phyloP scores from a whole-genome alignment of 2,888 invertebrate genomes.

The Caenorhabditis wallacei region DNA sequence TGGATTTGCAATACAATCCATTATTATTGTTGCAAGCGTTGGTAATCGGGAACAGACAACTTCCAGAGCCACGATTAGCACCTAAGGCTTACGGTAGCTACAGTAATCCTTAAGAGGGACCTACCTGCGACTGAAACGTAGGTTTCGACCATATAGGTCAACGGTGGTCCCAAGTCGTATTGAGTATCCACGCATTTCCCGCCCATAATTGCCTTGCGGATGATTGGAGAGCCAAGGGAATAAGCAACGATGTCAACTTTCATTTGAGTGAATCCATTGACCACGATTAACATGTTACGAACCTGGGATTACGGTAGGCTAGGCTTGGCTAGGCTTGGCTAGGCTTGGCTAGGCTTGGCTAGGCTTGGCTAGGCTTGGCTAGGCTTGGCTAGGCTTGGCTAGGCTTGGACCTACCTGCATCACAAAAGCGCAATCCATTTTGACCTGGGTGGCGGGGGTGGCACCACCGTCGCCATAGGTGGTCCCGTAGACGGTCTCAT shows the following conservation, averaged over 20 bases:
- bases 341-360: not conserved
- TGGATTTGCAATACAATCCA: constrained; percentile 75
- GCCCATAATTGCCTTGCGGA: constrained; percentile 75
- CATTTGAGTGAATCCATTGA: constrained; percentile 62
- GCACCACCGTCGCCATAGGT: constrained; percentile 21
- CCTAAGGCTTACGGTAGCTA: constrained; percentile 38
- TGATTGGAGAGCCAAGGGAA: constrained; percentile 80
- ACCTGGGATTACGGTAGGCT: not conserved
- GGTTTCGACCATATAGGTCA: constrained; percentile 75
- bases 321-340: not conserved
- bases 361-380: not conserved
- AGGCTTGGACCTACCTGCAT: too few species aligned
- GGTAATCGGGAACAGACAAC: constrained; percentile 70
- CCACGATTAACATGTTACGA: constrained; percentile 70
- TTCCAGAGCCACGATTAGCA: constrained; percentile 76
- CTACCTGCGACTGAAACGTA: constrained; percentile 69
- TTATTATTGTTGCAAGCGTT: constrained; percentile 76
- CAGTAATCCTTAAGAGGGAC: not conserved
- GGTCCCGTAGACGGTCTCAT: constrained; percentile 43
- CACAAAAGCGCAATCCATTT: constrained; percentile 76
- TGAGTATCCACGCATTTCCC: constrained; percentile 64
- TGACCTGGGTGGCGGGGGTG: constrained; percentile 69
- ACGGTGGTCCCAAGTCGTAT: constrained; percentile 67
- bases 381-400: too few species aligned
- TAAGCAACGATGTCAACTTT: constrained; percentile 79